These are phyloP conservation scores for Neotoma lepida DNA, from an alignment of 2,113 vertebrate species.

Conservation along the genomic window DNA sequence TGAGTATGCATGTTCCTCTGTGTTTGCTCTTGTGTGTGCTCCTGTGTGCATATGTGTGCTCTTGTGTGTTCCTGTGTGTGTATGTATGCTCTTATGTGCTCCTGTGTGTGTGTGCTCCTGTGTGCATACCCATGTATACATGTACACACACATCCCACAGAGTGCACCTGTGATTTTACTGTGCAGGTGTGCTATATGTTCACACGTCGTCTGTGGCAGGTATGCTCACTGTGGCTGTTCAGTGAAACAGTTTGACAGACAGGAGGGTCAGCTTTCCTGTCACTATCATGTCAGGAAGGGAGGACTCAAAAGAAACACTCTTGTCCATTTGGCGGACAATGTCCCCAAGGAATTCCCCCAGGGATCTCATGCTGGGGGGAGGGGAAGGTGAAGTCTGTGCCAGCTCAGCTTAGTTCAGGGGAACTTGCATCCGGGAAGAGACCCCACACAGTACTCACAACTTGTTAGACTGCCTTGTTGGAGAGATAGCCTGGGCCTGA, in stretches of 20 bases:
- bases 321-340: not conserved
- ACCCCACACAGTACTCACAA: not conserved
- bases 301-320: not conserved
- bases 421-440: not conserved
- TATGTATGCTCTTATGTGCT: no score
- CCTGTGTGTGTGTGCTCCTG: not conserved
- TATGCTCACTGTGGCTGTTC: not conserved
- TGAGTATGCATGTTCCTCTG: no score
- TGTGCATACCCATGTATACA: not conserved
- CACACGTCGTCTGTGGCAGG: not conserved
- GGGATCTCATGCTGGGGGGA: not conserved
- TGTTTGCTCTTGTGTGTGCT: no score
- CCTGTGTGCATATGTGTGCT: no score
- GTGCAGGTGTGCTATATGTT: not conserved
- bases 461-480: not conserved
- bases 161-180: not conserved
- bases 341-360: not conserved
- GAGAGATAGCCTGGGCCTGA: not conserved
- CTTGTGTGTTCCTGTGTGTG: no score
- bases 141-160: no score
- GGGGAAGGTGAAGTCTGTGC: not conserved
- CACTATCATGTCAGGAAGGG: not conserved
- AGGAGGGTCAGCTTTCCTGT: not conserved
- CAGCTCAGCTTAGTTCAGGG: no score
- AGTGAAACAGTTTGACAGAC: not conserved